Base-by-base conservation (phyloP, 1,140 invertebrate species). In the Schlechtendalia chinensis region DNA sequence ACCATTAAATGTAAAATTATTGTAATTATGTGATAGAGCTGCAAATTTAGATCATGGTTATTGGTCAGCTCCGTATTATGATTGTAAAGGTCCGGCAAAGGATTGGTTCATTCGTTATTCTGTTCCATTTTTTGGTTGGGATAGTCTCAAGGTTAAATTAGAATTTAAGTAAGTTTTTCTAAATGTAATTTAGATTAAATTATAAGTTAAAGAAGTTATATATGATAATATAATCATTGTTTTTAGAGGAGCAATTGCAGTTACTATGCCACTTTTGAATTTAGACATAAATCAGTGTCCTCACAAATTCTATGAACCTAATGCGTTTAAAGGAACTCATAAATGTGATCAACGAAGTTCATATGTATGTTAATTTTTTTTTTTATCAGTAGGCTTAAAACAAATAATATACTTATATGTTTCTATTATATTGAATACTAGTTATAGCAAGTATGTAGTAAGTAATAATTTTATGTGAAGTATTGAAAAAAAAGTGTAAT, bases 91-190 rank as follows among this genome's bases (percentile, higher is more conserved):
- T 56, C 94, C 94, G 87, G 88, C 94, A 63, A 93, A 95, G 84
- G 95, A 95, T 87, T 99, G 97, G 97, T 89, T 98, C 82, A 90
- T 98, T 82, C 96, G 94, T 56, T 99, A 98, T 88, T 92, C 94
- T 72, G 92, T 92, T 75, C 97, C 97, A 75, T 98, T 99, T 90
- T 99, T 99, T 86, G 97, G 97, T 77, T 96, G 93, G 92, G 96
- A 98, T 86, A 93, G 91, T 85, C 89, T 98, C 67, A 94, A 93
- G 89, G 91, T 90, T 32, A 94, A 93, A 87, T 87, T 97, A 82
- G 94, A 97, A 89, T 97, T 97, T 87, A 96, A 97, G 94, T 96
- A 87, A 93, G 93, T 91, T n/a, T 22, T 79, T 29, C 14, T 61
- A 63, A 24, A 63, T 29, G 14, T 81, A 50, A 79, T 65, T 8